Evolutionary conservation across 2,888 invertebrate species (phyloP), one percentile per base, ranked within the genome.

Genomic region (Orgyia antiqua): DNA sequence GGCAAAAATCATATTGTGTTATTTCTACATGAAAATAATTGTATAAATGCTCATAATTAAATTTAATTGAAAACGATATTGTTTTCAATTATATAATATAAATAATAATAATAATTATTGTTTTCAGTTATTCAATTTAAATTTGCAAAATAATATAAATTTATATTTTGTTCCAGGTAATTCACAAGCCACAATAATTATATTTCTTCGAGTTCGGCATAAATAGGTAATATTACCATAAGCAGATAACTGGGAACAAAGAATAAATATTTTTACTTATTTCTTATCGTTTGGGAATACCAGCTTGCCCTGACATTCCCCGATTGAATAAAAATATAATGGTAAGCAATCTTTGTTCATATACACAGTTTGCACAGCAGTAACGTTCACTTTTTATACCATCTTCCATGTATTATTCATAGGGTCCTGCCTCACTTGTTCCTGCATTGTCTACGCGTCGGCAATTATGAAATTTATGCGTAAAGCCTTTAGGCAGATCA

Each of bases 381-480:
- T 61, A 69, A 71, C 62, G 60, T 42, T 52, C 43, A 51, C 51
- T 73, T 72, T 74, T 69, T 66, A 66, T 58, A 51, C 39, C 43
- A 47, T 24, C 43, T 28, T 33, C 43, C 29, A 74, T 80, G 74
- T 64, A 65, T 84, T 76, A 84, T 84, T 79, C 78, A 84, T 77
- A 55, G 50, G 54, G 53, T 59, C 59, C 62, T 59, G 65, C 61
- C 70, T 73, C 68, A 76, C 71, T 74, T 78, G 75, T 77, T 75
- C 68, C 68, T 67, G 68, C 66, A 80, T 80, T 80, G 80, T 82
- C 78, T 80, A 79, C 75, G 70, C 66, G 68, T 69, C 66, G 68
- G 72, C 73, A 83, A 82, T 83, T 79, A 82, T 69, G 62, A 74
- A 68, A 79, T 78, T 75, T 82, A 80, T 83, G 70, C 71, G 67